Base-by-base conservation (phyloP, 1,140 invertebrate genomes). In the Trinorchestia longiramus region DNA sequence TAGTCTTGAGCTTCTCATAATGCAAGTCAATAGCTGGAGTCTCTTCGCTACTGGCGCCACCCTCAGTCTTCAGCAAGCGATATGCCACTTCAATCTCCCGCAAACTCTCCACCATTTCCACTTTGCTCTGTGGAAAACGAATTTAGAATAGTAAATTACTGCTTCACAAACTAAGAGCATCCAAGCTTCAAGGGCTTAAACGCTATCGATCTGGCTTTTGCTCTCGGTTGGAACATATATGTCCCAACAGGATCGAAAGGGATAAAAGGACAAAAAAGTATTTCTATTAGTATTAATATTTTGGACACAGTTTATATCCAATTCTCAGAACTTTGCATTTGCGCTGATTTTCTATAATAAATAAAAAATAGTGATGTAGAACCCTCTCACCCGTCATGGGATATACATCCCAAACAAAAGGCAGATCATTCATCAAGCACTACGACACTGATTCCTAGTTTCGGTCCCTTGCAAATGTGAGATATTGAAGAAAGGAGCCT, bases 41-140 rank as follows among this genome's bases (percentile, higher is more conserved):
- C 45, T 96, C 97, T 42, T 96, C 97, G 88, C 97, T 97, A 0
- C 97, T 97, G 62, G 97, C 97, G 43, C 96, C 96, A 95, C 94
- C 91, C 62, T 96, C 95, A 41, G 95, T 95, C 97, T 98, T 98
- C 94, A 99, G 97, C 95, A 99, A 97, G 97, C 98, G 99, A 97
- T 99, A 99, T 0, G 99, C 99, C 87, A 99, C 98, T 97, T 99
- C 99, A 97, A 99, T 99, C 97, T 99, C 99, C 96, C 99, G 97
- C 44, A 99, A 97, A 96, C 98, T 99, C 96, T 99, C 99, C 88
- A 99, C 97, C 99, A 99, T 99, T 96, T 99, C 98, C 36, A 98
- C 98, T 97, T 99, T 99, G n/a, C 97, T 96, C 97, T 98, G 97
- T 96, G 41, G 88, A 43, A 42, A 90, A 43, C 8, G 3, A 77